Evolutionary conservation across 2,113 vertebrate genomes (phyloP), one percentile per base, ranked within the genome.

Genomic region (Brachyhypopomus gauderio): DNA sequence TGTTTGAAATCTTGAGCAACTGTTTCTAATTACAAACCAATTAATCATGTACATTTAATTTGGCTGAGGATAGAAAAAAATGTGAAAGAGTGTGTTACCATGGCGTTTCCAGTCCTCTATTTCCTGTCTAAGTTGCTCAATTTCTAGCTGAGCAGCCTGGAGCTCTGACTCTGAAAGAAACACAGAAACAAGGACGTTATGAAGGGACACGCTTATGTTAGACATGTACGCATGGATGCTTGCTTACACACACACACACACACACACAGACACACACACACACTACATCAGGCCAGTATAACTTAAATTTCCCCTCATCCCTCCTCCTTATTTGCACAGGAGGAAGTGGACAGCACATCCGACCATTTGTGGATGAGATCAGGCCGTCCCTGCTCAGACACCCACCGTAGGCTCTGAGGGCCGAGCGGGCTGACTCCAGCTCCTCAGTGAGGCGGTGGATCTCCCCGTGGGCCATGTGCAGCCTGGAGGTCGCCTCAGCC

Each of bases 401-500:
- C 56, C 17, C 22, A 96, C 95, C 93, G 25, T 88, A 85, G 16
- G 88, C 69, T 89, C 78, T 91, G 91, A 30, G 92, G 93, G 86
- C 90, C 93, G 7, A n/a, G n/a, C n/a, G n/a, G n/a, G n/a, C n/a
- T n/a, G n/a, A n/a, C n/a, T n/a, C n/a, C n/a, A 94, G 88, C 55
- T 94, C 90, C 4, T 92, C 91, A 0, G 89, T 89, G 86, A 95
- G 81, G n/a, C 87, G 93, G 38, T 9, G 91, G 86, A 93, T 93
- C 87, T 95, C 94, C 0, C 86, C 89, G 55, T 93, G 93, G 1
- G 92, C 90, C 89, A 90, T 87, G 76, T 89, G 78, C 76, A 96
- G 85, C 12, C 90, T 89, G 20, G 83, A 81, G 0, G 91, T 87
- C 7, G 89, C 89, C 71, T 94, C 94, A 30, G 90, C 93, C 72